Conservation (phyloP, 2,113 vertebrate genomes). For the Fulmarus glacialis region DNA sequence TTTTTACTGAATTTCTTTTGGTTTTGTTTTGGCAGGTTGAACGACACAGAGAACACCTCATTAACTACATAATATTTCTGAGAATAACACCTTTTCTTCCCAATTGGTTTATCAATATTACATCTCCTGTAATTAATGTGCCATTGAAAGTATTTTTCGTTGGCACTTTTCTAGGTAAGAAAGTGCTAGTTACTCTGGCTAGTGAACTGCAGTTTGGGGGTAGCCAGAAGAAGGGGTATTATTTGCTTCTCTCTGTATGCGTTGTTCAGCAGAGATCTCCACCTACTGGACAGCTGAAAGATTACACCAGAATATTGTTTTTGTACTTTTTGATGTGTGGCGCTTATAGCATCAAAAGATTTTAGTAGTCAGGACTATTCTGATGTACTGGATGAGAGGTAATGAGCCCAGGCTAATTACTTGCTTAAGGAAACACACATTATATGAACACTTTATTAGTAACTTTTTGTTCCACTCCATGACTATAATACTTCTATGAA, state of each 20-base stretch:
- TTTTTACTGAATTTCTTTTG: not conserved
- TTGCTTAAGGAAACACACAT: not conserved
- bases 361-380: not conserved
- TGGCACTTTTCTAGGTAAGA: constrained; percentile 96
- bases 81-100: constrained; percentile 98
- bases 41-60: constrained; percentile 93
- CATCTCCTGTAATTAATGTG: constrained; percentile 96
- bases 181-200: not conserved
- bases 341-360: not conserved
- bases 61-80: constrained; percentile 99
- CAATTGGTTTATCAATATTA: constrained; percentile 99
- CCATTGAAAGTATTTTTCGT: constrained; percentile 96
- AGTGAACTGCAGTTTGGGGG: not conserved
- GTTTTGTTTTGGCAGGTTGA: constrained; percentile 84
- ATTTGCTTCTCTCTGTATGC: not conserved
- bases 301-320: not conserved
- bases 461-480: not conserved
- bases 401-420: not conserved
- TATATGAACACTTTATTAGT: not conserved
- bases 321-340: not conserved
- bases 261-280: not conserved
- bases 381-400: not conserved
- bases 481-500: not conserved
- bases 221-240: not conserved
- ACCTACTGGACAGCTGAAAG: not conserved